Conservation (phyloP, 2,113 vertebrate species). For the Myrmophylax atrothorax region DNA sequence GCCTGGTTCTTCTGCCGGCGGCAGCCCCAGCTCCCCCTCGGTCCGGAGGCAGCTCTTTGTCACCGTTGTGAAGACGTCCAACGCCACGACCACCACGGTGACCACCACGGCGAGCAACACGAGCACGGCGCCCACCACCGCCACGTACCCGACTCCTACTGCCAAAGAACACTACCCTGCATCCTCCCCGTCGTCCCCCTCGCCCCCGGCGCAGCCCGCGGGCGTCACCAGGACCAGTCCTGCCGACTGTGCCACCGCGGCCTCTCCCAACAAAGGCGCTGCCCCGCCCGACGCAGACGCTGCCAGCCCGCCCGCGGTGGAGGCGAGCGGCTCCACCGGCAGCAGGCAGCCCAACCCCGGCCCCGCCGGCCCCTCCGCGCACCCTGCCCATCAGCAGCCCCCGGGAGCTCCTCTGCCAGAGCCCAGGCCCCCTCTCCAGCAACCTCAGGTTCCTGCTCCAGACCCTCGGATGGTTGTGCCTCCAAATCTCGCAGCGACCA, state of each 20-base stretch:
- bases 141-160: slow-evolving; percentile 80
- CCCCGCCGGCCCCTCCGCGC: slow-evolving; percentile 67
- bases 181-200: slow-evolving; percentile 79
- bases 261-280: slow-evolving; percentile 78
- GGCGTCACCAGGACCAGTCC: slow-evolving; percentile 78
- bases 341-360: slow-evolving; percentile 67
- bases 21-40: slow-evolving; percentile 87
- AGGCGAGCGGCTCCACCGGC: slow-evolving; percentile 37
- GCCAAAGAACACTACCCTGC: slow-evolving; percentile 84
- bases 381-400: slow-evolving; percentile 74
- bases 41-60: slow-evolving; percentile 96
- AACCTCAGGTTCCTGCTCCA: slow-evolving; percentile 78
- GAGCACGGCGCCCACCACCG: slow-evolving; percentile 74
- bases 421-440: slow-evolving; percentile 74
- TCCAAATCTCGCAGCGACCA: slow-evolving; percentile 59
- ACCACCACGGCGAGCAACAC: slow-evolving; percentile 80
- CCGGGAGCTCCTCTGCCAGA: slow-evolving; percentile 74
- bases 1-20: slow-evolving; percentile 75
- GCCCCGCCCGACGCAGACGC: slow-evolving; percentile 69
- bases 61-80: slow-evolving; percentile 86
- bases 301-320: slow-evolving; percentile 69
- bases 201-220: slow-evolving; percentile 76
- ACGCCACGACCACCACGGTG: slow-evolving; percentile 77
- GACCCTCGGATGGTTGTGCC: slow-evolving; percentile 80
- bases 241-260: slow-evolving; percentile 61